These are phyloP conservation scores for Enteromius radiatus DNA, from an alignment of 2,797 vertebrate genomes.

Conservation along the genomic window DNA sequence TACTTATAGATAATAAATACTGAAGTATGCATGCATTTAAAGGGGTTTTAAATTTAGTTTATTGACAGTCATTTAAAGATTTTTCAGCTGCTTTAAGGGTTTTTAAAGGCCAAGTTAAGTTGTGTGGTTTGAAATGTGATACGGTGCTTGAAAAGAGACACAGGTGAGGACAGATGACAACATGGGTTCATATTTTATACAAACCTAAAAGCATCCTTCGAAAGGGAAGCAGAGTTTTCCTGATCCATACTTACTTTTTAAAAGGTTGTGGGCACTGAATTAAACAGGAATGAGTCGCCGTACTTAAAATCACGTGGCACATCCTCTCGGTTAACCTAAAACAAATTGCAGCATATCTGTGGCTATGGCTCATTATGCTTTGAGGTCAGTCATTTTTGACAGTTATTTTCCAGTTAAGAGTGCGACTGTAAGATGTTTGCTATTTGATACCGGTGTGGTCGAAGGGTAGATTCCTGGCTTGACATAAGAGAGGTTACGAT, in stretches of 20 bases:
- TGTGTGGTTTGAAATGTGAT: not conserved
- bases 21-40: not conserved
- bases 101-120: not conserved
- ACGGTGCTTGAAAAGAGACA: not conserved
- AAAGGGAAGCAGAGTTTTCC: not conserved
- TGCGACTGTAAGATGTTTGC: not conserved
- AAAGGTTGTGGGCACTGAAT: not conserved
- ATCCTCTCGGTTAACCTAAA: not conserved
- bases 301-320: not conserved
- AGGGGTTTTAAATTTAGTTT: no score
- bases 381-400: not conserved
- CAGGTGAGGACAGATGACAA: not conserved
- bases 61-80: not conserved
- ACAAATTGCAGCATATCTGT: not conserved
- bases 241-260: not conserved
- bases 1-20: not conserved
- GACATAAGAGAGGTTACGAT: slow-evolving; percentile 32
- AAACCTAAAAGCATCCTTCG: not conserved
- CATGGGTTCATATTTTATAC: not conserved
- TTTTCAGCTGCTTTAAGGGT: not conserved
- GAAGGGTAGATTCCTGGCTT: slow-evolving; percentile 18
- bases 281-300: not conserved
- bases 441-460: slow-evolving; percentile 8
- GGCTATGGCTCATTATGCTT: not conserved
- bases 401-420: not conserved